These are phyloP conservation scores for Zaprionus davidi DNA, from an alignment of 1,140 invertebrate genomes.

Conservation along the genomic window DNA sequence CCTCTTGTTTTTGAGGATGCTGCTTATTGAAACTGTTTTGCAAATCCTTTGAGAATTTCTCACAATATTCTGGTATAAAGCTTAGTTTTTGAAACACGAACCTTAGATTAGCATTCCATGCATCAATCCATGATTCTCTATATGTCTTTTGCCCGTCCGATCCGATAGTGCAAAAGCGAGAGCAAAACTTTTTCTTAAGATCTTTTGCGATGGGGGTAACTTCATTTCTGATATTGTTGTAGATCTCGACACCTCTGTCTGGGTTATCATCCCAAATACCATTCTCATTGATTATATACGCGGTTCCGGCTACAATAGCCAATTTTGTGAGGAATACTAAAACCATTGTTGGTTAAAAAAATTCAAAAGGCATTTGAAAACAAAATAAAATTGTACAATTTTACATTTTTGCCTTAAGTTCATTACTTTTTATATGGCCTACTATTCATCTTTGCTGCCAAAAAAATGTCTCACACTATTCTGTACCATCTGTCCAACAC, in stretches of 20 bases:
- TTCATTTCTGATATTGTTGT: constrained; percentile 43
- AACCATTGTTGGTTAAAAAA: constrained; percentile 23
- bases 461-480: constrained; percentile 9
- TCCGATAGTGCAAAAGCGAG: not conserved
- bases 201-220: constrained; percentile 43
- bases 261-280: constrained; percentile 40
- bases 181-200: constrained; percentile 35
- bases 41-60: constrained; percentile 36
- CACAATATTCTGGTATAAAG: constrained; percentile 28
- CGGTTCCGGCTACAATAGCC: constrained; percentile 38
- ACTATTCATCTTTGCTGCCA: constrained; percentile 23
- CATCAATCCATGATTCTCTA: constrained; percentile 41
- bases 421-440: constrained; percentile 9
- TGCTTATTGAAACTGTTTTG: not conserved
- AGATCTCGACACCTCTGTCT: constrained; percentile 5
- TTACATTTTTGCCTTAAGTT: not conserved
- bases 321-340: constrained; percentile 37
- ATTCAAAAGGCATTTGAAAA: constrained; percentile 2
- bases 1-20: constrained; percentile 2
- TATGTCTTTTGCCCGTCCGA: constrained; percentile 21
- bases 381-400: not conserved
- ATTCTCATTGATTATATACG: constrained; percentile 44
- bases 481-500: not conserved
- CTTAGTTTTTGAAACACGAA: constrained; percentile 4
- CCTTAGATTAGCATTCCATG: constrained; percentile 46